Conservation (phyloP, 2,888 invertebrate genomes). For the Lucinisca nassula region DNA sequence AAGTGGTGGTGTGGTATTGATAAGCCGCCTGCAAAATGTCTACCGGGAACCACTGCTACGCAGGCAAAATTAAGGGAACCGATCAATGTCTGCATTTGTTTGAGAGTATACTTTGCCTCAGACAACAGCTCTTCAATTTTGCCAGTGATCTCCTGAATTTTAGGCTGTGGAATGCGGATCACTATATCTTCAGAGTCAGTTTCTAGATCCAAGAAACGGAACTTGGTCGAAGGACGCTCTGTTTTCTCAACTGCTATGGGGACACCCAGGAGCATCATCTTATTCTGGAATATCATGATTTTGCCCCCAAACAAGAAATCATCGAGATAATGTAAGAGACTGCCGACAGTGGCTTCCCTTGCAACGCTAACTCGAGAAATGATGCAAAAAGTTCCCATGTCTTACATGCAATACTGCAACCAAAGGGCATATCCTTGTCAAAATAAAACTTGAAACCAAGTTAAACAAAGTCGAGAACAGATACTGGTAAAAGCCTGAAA, state of each 20-base stretch:
- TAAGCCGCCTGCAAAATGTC: not conserved
- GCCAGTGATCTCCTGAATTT: not conserved
- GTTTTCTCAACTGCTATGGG: not conserved
- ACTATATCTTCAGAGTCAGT: too few relatives aligned
- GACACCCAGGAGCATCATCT: not conserved
- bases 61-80: not conserved
- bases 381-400: constrained; percentile 7
- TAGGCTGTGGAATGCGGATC: not conserved
- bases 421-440: constrained; percentile 26
- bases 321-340: too few relatives aligned
- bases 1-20: not conserved
- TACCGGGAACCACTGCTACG: not conserved
- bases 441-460: not conserved
- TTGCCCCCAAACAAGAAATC: too few relatives aligned
- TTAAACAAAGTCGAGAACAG: not conserved
- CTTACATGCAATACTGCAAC: too few relatives aligned
- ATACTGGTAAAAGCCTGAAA: not conserved
- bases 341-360: too few relatives aligned
- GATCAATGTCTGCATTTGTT: not conserved
- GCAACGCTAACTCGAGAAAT: not conserved
- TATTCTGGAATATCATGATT: not conserved
- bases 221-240: not conserved
- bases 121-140: not conserved
- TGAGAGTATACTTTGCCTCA: not conserved
- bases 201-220: not conserved